Percentiles rank a stretch among this genome's conserved stretches.
These are phyloP conservation scores for Desoria tigrina DNA, from an alignment of 2,888 invertebrate genomes.

Conservation along the genomic window DNA sequence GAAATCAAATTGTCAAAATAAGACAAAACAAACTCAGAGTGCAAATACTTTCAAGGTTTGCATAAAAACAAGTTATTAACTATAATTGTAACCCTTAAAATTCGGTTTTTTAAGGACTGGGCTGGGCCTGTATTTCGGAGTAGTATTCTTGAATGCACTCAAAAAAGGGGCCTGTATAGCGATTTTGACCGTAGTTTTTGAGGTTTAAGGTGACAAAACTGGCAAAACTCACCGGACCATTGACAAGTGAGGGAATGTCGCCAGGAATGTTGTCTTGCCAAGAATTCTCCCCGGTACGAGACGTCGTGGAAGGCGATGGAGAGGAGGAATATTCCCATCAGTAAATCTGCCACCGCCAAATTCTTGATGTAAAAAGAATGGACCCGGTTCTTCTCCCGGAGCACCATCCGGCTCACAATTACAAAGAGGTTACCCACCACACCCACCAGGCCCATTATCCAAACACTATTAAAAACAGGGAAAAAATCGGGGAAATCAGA, in stretches of 20 bases:
- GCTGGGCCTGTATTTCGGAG: too few relatives aligned
- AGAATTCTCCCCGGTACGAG: conserved; percentile 62
- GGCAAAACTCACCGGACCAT: conserved; percentile 60
- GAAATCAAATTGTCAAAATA: too few relatives aligned
- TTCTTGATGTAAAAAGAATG: conserved; percentile 67
- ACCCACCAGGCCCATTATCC: conserved; percentile 65
- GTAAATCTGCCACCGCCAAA: conserved; percentile 65
- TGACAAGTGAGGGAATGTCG: conserved; percentile 63
- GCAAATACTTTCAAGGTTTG: too few relatives aligned
- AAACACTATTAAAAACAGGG: conserved; percentile 59
- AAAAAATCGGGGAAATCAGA: too few relatives aligned
- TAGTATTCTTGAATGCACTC: too few relatives aligned
- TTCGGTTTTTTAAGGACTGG: too few relatives aligned
- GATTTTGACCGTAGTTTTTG: background rate
- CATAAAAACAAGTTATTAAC: too few relatives aligned
- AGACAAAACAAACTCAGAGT: too few relatives aligned
- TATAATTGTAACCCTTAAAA: too few relatives aligned
- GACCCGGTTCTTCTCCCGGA: conserved; percentile 63
- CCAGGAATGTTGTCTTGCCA: conserved; percentile 64
- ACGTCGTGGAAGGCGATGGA: conserved; percentile 64
- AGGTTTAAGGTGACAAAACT: background rate
- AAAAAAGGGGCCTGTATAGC: too few relatives aligned
- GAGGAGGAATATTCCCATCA: conserved; percentile 67
- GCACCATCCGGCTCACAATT: conserved; percentile 62
- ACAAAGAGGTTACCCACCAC: conserved; percentile 65